These are phyloP conservation scores for Drosophila lutescens DNA, from an alignment of 2,888 invertebrate species.

Conservation along the genomic window DNA sequence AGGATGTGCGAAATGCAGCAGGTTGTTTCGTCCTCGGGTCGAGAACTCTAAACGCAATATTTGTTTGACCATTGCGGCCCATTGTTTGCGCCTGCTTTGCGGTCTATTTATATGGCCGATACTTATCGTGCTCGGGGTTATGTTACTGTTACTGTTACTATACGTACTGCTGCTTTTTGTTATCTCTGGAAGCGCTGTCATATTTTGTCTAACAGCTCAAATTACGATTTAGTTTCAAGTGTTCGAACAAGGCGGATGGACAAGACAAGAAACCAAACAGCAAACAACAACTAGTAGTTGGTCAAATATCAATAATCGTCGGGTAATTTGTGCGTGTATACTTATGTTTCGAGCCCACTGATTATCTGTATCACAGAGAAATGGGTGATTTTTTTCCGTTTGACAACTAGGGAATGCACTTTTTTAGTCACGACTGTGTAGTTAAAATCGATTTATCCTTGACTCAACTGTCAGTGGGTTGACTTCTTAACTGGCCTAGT, in stretches of 20 bases:
- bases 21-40: conserved; percentile 42
- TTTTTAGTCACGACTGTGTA: too few species aligned
- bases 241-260: conserved; percentile 65
- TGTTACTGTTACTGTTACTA: conserved; percentile 22
- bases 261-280: conserved; percentile 41
- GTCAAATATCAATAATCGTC: conserved; percentile 72
- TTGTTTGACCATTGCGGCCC: conserved; percentile 13
- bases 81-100: conserved; percentile 51
- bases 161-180: conserved; percentile 29
- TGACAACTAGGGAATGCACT: conserved; percentile 22
- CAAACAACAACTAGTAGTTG: conserved; percentile 20
- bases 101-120: conserved; percentile 66
- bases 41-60: conserved; percentile 12
- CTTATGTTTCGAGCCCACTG: conserved; percentile 23
- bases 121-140: conserved; percentile 58
- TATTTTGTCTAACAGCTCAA: conserved; percentile 78
- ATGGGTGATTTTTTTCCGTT: neutral
- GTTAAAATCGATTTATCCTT: conserved; percentile 10
- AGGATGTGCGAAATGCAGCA: conserved; percentile 71
- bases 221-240: conserved; percentile 79
- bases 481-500: conserved; percentile 2
- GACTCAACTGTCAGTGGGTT: conserved; percentile 40
- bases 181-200: conserved; percentile 63
- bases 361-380: conserved; percentile 18
- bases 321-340: conserved; percentile 71